Conservation (phyloP, 35 echinoderm and acorn worm genomes). For the Lytechinus variegatus region DNA sequence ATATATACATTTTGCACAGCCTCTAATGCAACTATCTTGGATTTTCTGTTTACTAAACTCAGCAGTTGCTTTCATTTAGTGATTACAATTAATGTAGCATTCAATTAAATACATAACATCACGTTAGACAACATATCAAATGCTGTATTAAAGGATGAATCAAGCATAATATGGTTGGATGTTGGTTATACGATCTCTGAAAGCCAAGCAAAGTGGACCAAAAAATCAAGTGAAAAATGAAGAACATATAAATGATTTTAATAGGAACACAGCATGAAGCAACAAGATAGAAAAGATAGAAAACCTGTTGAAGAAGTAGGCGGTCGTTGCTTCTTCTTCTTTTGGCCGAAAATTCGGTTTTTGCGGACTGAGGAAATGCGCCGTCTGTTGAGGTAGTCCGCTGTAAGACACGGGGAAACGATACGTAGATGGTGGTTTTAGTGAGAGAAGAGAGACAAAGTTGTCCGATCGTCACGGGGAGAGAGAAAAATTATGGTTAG, state of each 20-base stretch:
- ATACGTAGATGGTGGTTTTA: neutral
- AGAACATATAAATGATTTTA: neutral
- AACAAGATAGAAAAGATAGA: conserved; percentile 37
- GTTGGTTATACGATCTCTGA: neutral
- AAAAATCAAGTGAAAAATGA: neutral
- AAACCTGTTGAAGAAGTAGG: conserved; percentile 45
- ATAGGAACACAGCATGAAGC: neutral
- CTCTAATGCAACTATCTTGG: neutral
- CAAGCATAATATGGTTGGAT: neutral
- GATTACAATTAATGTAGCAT: neutral
- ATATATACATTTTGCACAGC: neutral
- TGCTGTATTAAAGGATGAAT: neutral
- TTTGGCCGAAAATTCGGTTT: conserved; percentile 36
- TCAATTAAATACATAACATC: neutral
- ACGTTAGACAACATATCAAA: neutral
- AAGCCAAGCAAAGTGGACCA: neutral
- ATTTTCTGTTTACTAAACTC: neutral
- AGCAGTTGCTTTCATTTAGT: neutral
- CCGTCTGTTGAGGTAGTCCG: conserved; percentile 48
- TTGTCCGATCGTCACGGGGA: neutral
- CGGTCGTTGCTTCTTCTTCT: conserved; percentile 46
- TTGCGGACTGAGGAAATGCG: conserved; percentile 25
- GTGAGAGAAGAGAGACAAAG: conserved; percentile 21
- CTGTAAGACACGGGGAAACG: conserved; percentile 33
- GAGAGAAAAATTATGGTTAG: neutral